A percentile compares a stretch with the other conserved stretches of the same genome.
Evolutionary conservation across 2,888 invertebrate genomes (phyloP).

Genomic region (Tillus elongatus): DNA sequence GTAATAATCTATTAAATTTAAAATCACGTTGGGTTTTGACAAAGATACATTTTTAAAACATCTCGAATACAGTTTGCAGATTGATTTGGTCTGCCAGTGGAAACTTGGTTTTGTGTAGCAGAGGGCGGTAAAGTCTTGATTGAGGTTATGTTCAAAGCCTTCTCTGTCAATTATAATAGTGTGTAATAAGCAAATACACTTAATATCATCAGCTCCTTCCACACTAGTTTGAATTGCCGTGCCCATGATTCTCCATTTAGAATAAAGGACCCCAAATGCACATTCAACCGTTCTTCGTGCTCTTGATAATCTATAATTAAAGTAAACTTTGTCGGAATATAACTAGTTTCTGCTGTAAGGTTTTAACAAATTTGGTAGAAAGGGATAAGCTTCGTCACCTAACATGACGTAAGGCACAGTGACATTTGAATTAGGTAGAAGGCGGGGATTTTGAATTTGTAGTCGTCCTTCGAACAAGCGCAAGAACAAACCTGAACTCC

Average conservation of each 20-base stretch:
- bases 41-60: neutral
- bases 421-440: slow-evolving; percentile 3
- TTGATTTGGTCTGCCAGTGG: slow-evolving; percentile 1
- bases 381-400: slow-evolving; percentile 4
- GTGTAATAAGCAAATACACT: too few relatives aligned
- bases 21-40: too few relatives aligned
- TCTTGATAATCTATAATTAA: slow-evolving; percentile 7
- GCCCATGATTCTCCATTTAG: slow-evolving; percentile 5
- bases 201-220: slow-evolving; percentile 6
- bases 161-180: slow-evolving; percentile 8
- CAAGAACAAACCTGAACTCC: slow-evolving; percentile 8
- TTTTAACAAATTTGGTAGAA: too few relatives aligned
- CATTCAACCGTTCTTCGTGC: slow-evolving; percentile 9
- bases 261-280: slow-evolving; percentile 6
- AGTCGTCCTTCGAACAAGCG: slow-evolving; percentile 2
- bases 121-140: neutral
- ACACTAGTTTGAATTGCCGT: slow-evolving; percentile 6
- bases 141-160: slow-evolving; percentile 7
- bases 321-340: slow-evolving; percentile 6
- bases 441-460: neutral
- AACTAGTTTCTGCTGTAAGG: neutral
- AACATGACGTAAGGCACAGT: too few relatives aligned
- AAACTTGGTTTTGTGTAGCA: too few relatives aligned
- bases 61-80: neutral
- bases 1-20: too few relatives aligned